phyloP scores from a whole-genome alignment of 1,140 invertebrate species.

The Ganaspis sp. region DNA sequence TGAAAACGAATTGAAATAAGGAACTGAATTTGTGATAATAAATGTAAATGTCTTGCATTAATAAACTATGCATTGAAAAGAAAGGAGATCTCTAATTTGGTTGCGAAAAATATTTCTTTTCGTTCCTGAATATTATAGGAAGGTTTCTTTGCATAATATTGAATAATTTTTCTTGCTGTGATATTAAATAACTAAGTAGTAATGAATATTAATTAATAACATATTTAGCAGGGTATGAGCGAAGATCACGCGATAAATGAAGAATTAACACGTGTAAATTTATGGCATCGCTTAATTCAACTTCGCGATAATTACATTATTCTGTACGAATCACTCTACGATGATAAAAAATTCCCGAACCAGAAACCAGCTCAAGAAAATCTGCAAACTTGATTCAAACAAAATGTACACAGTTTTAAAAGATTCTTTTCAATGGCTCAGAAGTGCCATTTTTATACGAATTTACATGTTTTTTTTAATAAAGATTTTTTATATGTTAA shows the following conservation, averaged over 20 bases:
- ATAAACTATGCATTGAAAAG: too few species aligned
- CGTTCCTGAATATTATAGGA: too few species aligned
- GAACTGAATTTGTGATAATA: too few species aligned
- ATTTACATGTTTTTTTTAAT: neutral
- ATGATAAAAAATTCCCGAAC: conserved; percentile 42
- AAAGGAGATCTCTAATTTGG: too few species aligned
- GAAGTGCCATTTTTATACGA: neutral
- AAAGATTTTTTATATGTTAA: neutral
- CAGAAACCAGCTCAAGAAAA: neutral
- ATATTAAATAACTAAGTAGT: too few species aligned
- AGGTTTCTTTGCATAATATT: too few species aligned
- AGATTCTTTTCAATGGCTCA: neutral
- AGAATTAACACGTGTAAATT: conserved; percentile 53
- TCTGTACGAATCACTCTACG: conserved; percentile 56
- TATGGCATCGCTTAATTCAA: conserved; percentile 62
- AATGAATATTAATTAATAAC: neutral
- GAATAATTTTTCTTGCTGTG: too few species aligned
- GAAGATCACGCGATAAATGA: conserved; percentile 37
- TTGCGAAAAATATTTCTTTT: too few species aligned
- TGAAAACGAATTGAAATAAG: too few species aligned
- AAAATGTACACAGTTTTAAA: neutral
- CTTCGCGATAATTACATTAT: conserved; percentile 65
- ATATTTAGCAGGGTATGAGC: neutral
- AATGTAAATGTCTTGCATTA: too few species aligned
- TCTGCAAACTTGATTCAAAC: neutral